Conservation (phyloP, 2,113 vertebrate genomes). For the Nematolebias whitei region DNA sequence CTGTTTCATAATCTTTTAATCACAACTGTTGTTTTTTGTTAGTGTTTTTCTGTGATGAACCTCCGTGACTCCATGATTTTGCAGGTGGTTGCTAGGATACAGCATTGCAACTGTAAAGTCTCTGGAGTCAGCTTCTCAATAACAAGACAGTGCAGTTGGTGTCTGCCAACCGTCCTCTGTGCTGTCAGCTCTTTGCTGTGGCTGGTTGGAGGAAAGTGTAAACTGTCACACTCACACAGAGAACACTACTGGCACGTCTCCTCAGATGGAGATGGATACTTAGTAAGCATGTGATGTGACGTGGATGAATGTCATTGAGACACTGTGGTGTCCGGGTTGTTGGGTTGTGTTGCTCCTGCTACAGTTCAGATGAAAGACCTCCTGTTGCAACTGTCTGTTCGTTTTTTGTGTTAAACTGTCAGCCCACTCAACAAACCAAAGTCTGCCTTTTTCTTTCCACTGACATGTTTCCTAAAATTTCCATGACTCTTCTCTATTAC, state of each 20-base stretch:
- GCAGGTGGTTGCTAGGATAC: slow-evolving; percentile 42
- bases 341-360: slow-evolving; percentile 35
- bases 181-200: slow-evolving; percentile 35
- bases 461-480: not conserved
- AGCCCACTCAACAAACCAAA: not conserved
- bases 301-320: slow-evolving; percentile 30
- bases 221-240: slow-evolving; percentile 47
- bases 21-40: too few species aligned
- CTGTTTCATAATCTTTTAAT: too few species aligned
- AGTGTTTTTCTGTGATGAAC: not conserved
- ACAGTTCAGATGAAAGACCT: slow-evolving; percentile 25
- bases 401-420: slow-evolving; percentile 20
- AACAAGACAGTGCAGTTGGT: slow-evolving; percentile 11
- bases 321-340: slow-evolving; percentile 27
- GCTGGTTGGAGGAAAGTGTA: slow-evolving; percentile 26
- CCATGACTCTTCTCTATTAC: too few species aligned
- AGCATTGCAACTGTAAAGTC: slow-evolving; percentile 12
- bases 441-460: not conserved
- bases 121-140: slow-evolving; percentile 3
- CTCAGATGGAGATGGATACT: slow-evolving; percentile 7
- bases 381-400: slow-evolving; percentile 4
- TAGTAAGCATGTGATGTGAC: not conserved
- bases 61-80: not conserved
- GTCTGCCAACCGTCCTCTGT: slow-evolving; percentile 14
- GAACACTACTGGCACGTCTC: slow-evolving; percentile 35